Percentiles rank a stretch among this genome's conserved stretches.
These are phyloP conservation scores for Lampris incognitus DNA, from an alignment of 2,113 vertebrate genomes.

Conservation along the genomic window DNA sequence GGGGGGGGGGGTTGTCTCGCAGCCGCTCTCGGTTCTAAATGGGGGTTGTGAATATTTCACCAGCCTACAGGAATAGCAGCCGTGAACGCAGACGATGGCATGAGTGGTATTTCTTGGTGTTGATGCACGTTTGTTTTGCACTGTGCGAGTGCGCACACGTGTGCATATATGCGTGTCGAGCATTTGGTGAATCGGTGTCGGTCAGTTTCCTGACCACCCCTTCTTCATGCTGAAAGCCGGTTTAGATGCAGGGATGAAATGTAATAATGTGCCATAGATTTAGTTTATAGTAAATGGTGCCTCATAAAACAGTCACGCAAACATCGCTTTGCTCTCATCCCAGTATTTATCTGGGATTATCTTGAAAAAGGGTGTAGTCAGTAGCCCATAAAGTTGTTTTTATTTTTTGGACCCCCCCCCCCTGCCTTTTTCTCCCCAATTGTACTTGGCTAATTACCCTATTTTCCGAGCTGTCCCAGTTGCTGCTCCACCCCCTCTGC, in stretches of 20 bases:
- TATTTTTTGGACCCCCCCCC: too few relatives aligned
- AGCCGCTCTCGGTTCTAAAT: constrained; percentile 69
- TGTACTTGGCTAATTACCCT: too few relatives aligned
- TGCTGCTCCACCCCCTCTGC: too few relatives aligned
- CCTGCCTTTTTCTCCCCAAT: too few relatives aligned
- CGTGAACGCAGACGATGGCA: constrained; percentile 36
- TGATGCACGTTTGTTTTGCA: background rate
- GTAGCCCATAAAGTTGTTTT: too few relatives aligned
- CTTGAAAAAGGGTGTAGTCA: background rate
- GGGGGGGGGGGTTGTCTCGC: constrained; percentile 42
- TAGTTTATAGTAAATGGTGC: too few relatives aligned
- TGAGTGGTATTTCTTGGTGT: constrained; percentile 33
- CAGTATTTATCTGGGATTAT: background rate
- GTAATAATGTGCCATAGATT: too few relatives aligned
- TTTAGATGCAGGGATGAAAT: background rate
- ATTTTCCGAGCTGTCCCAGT: too few relatives aligned
- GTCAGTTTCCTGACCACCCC: too few relatives aligned
- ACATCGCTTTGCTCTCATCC: background rate
- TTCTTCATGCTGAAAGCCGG: background rate
- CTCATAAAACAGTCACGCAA: background rate
- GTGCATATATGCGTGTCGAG: background rate
- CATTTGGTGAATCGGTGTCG: too few relatives aligned
- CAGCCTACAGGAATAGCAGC: constrained; percentile 52
- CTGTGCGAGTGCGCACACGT: background rate
- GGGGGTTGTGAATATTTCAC: constrained; percentile 74